Base-by-base conservation (phyloP, 1,140 invertebrate genomes). In the Zophobas morio region DNA sequence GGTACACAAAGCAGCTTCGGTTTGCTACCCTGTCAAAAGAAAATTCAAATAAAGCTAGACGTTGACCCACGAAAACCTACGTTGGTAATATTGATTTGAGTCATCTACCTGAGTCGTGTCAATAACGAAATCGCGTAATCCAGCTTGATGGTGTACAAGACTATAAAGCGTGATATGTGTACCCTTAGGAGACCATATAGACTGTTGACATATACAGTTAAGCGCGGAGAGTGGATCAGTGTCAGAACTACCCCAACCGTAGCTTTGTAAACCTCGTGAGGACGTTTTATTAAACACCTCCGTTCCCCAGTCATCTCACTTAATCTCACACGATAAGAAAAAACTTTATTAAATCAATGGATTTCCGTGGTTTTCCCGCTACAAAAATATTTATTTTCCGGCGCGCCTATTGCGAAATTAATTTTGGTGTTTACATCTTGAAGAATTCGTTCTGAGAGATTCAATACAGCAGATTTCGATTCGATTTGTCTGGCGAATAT, bases 201-300 rank as follows among this genome's bases (percentile, higher is more conserved):
- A 66, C 70, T 78, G 72, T 78, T 78, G 77, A 78, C 77, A 73
- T 49, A 70, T 75, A 78, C 63, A 78, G 72, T 78, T 78, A 75
- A 78, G 71, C 70, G 66, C 57, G 33, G 54, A 54, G 72, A 76
- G 77, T 78, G 72, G 60, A 63, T 78, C 77, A 74, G 60, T 66
- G 60, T 66, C 60, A 66, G 37, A 66, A 66, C 60, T 66, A 66
- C 60, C 60, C 60, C 60, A 66, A 66, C 60, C 60, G 39, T 66
- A n/a, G 39, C 37, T 66, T 42, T 40, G 60, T 66, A 66, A 66
- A 66, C 60, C 60, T 42, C 60, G 39, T 33, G 60, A 66, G 60
- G 39, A 39, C 60, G 60, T 66, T 66, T 66, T 66, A 66, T 66
- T 66, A 66, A 39, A 66, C 60, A 66, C 60, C 60, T 66, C 39